A percentile compares a stretch with the other conserved stretches of the same genome.
Conservation (phyloP, 2,888 invertebrate genomes). For the Phyto melanocephala region DNA sequence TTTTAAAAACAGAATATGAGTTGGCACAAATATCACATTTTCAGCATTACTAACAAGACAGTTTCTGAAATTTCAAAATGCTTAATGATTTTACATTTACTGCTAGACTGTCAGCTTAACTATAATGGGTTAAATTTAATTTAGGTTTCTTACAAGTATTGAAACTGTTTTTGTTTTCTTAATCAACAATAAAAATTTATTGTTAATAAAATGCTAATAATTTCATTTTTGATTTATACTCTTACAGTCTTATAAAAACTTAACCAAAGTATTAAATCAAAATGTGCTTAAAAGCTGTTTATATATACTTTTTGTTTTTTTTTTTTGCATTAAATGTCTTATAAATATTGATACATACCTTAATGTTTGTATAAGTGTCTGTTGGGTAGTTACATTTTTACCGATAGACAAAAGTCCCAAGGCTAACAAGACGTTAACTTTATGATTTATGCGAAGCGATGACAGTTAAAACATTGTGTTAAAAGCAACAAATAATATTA, state of each 20-base stretch:
- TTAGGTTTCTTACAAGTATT: background rate
- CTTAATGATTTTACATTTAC: too few relatives aligned
- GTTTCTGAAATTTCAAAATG: too few relatives aligned
- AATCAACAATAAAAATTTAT: background rate
- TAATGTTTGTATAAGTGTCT: background rate
- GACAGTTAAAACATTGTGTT: conserved; percentile 16
- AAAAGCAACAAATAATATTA: background rate
- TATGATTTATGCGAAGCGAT: conserved; percentile 23
- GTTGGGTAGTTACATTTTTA: background rate
- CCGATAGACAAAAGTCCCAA: background rate
- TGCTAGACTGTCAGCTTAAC: too few relatives aligned
- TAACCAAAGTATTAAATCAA: background rate
- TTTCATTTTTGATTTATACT: conserved; percentile 6
- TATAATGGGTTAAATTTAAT: background rate
- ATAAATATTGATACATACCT: conserved; percentile 40
- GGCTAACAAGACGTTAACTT: conserved; percentile 5
- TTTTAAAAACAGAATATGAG: too few relatives aligned
- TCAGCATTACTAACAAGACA: too few relatives aligned
- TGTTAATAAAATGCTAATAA: background rate
- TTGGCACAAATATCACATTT: too few relatives aligned
- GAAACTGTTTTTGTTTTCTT: background rate
- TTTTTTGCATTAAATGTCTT: background rate
- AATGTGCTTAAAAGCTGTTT: conserved; percentile 17
- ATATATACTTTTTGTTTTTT: background rate
- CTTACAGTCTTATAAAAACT: background rate